phyloP scores from a whole-genome alignment of 2,888 invertebrate species.

The Pyrrhia umbra region DNA sequence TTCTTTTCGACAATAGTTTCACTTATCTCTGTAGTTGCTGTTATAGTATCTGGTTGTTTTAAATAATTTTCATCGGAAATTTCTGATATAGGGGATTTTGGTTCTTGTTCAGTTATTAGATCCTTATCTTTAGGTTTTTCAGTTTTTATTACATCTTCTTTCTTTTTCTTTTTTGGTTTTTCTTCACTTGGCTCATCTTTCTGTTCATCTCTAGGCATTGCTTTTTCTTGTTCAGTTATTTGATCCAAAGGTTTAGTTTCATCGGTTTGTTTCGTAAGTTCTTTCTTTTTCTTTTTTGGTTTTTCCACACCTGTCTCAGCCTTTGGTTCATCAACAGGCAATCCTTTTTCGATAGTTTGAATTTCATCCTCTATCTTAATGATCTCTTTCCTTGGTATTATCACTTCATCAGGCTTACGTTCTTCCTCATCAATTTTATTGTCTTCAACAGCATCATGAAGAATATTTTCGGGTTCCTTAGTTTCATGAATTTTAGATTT shows the following conservation, averaged over 20 bases:
- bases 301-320: constrained; percentile 7
- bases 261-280: constrained; percentile 7
- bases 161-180: constrained; percentile 13
- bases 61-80: background rate
- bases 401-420: constrained; percentile 2
- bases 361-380: constrained; percentile 4
- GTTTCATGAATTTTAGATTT: constrained; percentile 13
- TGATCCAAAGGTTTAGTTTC: constrained; percentile 6
- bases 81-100: background rate
- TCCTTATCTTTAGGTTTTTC: background rate
- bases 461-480: constrained; percentile 1
- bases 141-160: constrained; percentile 2
- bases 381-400: constrained; percentile 3
- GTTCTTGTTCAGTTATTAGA: background rate
- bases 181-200: background rate
- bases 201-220: background rate
- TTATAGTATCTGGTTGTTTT: constrained; percentile 55
- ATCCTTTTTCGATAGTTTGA: constrained; percentile 10
- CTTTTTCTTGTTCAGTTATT: background rate
- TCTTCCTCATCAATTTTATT: background rate
- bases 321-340: constrained; percentile 6
- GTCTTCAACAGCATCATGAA: constrained; percentile 3
- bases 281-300: constrained; percentile 29
- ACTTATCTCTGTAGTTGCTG: constrained; percentile 69
- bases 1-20: constrained; percentile 36